Evolutionary conservation across 53 echinoderm and acorn worm species (phyloP), one percentile per base, ranked within the genome.

Genomic region (Paelopatides confundens): DNA sequence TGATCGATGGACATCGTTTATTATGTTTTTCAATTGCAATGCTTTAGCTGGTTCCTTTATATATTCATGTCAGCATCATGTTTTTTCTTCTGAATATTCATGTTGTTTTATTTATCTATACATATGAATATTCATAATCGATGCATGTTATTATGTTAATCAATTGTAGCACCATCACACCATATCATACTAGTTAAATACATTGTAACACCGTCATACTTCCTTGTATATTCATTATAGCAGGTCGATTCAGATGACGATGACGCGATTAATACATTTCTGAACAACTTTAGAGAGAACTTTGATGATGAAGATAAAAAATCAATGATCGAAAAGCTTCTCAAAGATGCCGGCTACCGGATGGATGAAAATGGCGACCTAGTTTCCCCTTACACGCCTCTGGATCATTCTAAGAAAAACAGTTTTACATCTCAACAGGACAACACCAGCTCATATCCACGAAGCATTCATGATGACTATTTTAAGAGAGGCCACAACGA

Each of bases 261-360:
- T 17, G 79, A 53, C 3, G 12, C 51, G 32, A 51, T 79, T 52
- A 11, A 79, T 24, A 50, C 31, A 53, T 79, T 79, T 29, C 49
- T 79, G 30, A 51, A 26, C 31, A 51, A 79, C 33, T 21, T 79
- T 11, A 28, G 48, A 13, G 71, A 71, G 23, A 79, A 79, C 52
- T 79, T 79, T 79, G 79, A 79, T 51, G 51, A 50, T 46, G 79
- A 79, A 18, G 50, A 78, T 28, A 29, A 31, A 30, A 47, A 79
- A 34, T 17, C 21, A 21, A 51, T 79, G 34, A 79, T 79, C 18
- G 52, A 79, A 30, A 29, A 79, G 17, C 52, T 79, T 33, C 52
- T 79, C 21, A 48, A 28, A 33, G 79, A 79, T 71, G 46, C 24
- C 26, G 50, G 51, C 12, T 50, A 79, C 4, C 51, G 28, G 49